phyloP scores from a whole-genome alignment of 2,888 invertebrate genomes.

The Desoria tigrina region DNA sequence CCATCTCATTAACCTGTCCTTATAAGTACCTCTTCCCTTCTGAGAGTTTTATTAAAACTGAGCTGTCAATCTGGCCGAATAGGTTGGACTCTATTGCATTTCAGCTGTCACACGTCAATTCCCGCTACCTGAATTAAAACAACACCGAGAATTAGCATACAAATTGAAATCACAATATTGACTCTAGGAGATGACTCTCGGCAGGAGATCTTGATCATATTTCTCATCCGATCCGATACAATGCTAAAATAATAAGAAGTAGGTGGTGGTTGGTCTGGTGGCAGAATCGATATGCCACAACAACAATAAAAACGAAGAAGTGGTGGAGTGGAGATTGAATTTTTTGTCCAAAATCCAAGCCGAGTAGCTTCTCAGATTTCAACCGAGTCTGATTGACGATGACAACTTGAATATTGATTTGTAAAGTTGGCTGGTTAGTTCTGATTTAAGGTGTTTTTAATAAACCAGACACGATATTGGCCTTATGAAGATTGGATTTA shows the following conservation, averaged over 20 bases:
- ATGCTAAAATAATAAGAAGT: no score
- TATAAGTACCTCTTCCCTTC: no score
- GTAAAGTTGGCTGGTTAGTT: not conserved
- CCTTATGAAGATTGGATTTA: no score
- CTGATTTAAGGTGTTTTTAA: no score
- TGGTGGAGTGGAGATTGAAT: no score
- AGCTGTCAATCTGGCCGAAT: slow-evolving; percentile 16
- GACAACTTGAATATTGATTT: slow-evolving; percentile 16
- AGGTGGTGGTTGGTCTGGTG: no score
- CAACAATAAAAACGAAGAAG: no score
- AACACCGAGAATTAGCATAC: slow-evolving; percentile 37
- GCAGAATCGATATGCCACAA: no score
- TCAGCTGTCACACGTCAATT: slow-evolving; percentile 47
- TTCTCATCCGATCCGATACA: slow-evolving; percentile 2
- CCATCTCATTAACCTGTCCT: no score
- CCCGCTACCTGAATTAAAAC: slow-evolving; percentile 40
- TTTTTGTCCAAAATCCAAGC: not conserved
- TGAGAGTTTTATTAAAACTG: not conserved
- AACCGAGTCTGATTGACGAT: not conserved
- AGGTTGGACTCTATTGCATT: slow-evolving; percentile 13
- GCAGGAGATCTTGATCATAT: slow-evolving; percentile 6
- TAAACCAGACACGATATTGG: no score
- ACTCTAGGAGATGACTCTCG: slow-evolving; percentile 17
- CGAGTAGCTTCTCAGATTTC: slow-evolving; percentile 3
- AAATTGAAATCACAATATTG: slow-evolving; percentile 38